These are phyloP conservation scores for Haliclona indistincta DNA, from an alignment of 37 sponge, comb jelly and placozoan species.

Conservation along the genomic window DNA sequence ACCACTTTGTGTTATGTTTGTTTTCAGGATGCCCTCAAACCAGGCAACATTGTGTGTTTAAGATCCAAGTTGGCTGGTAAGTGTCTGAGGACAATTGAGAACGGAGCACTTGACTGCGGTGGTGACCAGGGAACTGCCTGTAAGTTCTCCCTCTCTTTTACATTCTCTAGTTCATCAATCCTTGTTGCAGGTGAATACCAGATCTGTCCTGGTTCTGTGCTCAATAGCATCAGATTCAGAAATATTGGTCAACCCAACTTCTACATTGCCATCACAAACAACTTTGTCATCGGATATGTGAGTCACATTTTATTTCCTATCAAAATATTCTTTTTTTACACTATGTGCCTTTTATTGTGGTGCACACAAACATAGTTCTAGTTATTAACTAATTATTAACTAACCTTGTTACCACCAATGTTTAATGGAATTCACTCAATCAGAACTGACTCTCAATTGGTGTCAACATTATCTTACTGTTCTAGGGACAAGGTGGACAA, in stretches of 20 bases:
- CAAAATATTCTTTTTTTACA: no score
- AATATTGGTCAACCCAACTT: constrained; percentile 28
- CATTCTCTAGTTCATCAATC: background rate
- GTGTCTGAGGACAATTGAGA: constrained; percentile 37
- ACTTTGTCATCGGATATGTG: constrained; percentile 50
- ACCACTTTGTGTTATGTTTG: background rate
- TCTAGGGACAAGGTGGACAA: constrained; percentile 65
- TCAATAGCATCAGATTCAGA: constrained; percentile 33
- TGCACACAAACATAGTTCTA: background rate
- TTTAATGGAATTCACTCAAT: no score
- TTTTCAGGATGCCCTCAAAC: constrained; percentile 21
- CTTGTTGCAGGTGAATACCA: constrained; percentile 23
- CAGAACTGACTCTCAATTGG: no score
- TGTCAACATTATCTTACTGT: no score
- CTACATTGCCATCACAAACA: constrained; percentile 45
- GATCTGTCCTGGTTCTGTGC: constrained; percentile 7
- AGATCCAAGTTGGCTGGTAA: constrained; percentile 37
- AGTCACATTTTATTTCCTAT: background rate
- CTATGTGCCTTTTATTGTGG: background rate
- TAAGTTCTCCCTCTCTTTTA: constrained; percentile 17
- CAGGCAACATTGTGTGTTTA: constrained; percentile 30
- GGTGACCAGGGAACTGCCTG: constrained; percentile 35
- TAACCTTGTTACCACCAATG: no score
- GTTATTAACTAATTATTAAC: background rate
- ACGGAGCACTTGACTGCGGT: constrained; percentile 48